phyloP scores from a whole-genome alignment of 2,113 vertebrate genomes.

The Anguilla rostrata region DNA sequence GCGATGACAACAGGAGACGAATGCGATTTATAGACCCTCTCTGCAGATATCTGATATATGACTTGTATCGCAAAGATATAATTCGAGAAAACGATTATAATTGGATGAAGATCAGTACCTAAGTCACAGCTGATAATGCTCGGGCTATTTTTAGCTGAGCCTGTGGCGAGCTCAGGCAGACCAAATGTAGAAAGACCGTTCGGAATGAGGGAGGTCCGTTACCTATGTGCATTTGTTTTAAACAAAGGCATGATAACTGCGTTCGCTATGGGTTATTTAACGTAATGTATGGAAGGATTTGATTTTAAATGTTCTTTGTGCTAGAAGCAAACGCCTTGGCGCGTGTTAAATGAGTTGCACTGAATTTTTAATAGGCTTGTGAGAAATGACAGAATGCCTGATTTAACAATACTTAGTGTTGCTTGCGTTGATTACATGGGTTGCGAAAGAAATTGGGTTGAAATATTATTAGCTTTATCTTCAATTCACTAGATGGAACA shows the following conservation, averaged over 20 bases:
- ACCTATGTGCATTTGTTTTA: neutral
- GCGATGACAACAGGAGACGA: neutral
- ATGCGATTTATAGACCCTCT: neutral
- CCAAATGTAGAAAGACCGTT: neutral
- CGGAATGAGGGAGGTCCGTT: neutral
- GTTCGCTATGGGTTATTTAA: neutral
- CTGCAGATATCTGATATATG: neutral
- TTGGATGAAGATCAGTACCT: slow-evolving; percentile 63
- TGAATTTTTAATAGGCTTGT: neutral
- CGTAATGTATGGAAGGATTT: neutral
- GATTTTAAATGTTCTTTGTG: neutral
- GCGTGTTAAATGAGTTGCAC: neutral
- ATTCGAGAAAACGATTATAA: slow-evolving; percentile 41
- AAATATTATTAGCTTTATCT: neutral
- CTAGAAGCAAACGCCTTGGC: neutral
- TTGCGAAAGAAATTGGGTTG: neutral
- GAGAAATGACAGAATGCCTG: neutral
- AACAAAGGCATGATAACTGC: neutral
- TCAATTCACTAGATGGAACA: neutral
- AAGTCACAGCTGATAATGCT: slow-evolving; percentile 56
- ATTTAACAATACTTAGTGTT: neutral
- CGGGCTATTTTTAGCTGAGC: slow-evolving; percentile 84
- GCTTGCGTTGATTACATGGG: neutral
- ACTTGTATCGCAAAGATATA: neutral
- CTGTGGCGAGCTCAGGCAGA: slow-evolving; percentile 61